Conservation (phyloP, 1,140 invertebrate species). For the Trichomalopsis sarcophagae region DNA sequence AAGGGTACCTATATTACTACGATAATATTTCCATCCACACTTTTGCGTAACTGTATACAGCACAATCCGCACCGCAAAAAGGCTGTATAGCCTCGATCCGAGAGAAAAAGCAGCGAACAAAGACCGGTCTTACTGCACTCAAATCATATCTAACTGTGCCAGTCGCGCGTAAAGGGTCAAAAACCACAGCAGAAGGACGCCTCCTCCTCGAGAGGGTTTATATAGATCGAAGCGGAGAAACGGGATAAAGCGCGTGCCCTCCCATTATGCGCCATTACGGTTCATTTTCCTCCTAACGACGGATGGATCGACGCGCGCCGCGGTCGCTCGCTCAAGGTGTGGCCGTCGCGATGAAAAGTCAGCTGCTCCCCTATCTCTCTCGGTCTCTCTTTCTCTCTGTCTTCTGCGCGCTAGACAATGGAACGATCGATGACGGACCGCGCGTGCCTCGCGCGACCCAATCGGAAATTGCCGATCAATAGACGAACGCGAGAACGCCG, state of each 20-base stretch:
- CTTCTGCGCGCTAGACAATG: conserved; percentile 64
- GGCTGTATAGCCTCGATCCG: not conserved
- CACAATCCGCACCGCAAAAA: not conserved
- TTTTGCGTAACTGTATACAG: conserved; percentile 14
- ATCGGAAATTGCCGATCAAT: conserved; percentile 72
- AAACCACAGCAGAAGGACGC: conserved; percentile 6
- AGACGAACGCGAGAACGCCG: conserved; percentile 54
- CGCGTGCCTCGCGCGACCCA: conserved; percentile 57
- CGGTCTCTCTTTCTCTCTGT: not conserved
- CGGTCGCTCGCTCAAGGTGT: conserved; percentile 62
- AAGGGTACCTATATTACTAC: not conserved
- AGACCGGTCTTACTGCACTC: not conserved
- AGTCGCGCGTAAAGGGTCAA: conserved; percentile 1
- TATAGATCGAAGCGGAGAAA: conserved; percentile 32
- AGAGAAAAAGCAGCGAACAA: not conserved
- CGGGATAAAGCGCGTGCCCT: conserved; percentile 53
- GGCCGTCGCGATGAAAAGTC: conserved; percentile 70
- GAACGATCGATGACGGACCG: conserved; percentile 64
- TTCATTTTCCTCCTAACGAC: conserved; percentile 68
- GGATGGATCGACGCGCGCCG: conserved; percentile 56
- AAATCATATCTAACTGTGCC: conserved; percentile 22
- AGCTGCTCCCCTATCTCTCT: conserved; percentile 39
- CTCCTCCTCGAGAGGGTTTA: not conserved
- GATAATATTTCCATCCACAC: not conserved
- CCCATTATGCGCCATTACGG: conserved; percentile 70